Conservation (phyloP, 2,888 invertebrate species). For the Caenorhabditis doughertyi region DNA sequence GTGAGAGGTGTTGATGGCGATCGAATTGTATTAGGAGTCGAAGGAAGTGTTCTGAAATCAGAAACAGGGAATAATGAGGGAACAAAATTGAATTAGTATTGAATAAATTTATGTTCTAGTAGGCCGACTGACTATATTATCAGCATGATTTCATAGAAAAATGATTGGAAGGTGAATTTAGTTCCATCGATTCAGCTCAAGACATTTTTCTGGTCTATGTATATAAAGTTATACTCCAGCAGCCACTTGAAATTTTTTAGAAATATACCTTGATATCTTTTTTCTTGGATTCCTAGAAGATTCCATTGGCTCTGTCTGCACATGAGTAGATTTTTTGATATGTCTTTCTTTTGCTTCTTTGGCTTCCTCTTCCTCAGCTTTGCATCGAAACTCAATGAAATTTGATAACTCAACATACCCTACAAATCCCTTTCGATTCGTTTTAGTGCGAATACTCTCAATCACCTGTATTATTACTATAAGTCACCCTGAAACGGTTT, state of each 20-base stretch:
- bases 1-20: conserved; percentile 30
- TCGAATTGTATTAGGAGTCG: conserved; percentile 24
- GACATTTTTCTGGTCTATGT: too few relatives aligned
- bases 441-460: not conserved
- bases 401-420: conserved; percentile 65
- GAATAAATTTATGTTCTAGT: too few relatives aligned
- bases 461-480: conserved; percentile 69
- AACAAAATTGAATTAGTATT: not conserved
- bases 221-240: too few relatives aligned
- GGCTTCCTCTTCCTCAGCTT: conserved; percentile 60
- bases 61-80: not conserved
- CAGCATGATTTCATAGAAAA: too few relatives aligned
- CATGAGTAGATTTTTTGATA: conserved; percentile 49
- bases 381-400: conserved; percentile 64
- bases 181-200: too few relatives aligned
- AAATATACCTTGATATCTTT: conserved; percentile 61
- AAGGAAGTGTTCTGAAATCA: conserved; percentile 48
- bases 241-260: not conserved
- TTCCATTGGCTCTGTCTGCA: conserved; percentile 64
- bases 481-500: conserved; percentile 61
- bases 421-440: too few relatives aligned
- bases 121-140: too few relatives aligned
- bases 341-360: conserved; percentile 24
- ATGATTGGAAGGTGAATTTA: too few relatives aligned
- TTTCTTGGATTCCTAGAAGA: conserved; percentile 30